Percentiles rank a stretch among this genome's conserved stretches.
Conservation (phyloP, 1,140 invertebrate species). For the Octopus bimaculoides region DNA sequence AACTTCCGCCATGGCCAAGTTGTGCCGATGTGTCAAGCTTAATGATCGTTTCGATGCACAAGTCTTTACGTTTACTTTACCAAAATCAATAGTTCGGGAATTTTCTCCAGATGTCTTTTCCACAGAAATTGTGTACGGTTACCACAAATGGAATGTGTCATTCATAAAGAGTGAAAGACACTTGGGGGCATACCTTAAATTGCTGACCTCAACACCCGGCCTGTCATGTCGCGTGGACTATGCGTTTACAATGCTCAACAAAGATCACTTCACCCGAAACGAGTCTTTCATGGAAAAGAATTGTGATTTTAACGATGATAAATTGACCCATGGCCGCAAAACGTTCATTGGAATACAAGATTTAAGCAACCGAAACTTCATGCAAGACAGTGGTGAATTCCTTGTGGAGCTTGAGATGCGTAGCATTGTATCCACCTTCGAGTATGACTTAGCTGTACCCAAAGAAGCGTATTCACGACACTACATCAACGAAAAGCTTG, state of each 20-base stretch:
- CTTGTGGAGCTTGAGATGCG: constrained; percentile 77
- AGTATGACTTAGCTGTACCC: constrained; percentile 60
- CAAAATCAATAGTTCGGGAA: constrained; percentile 39
- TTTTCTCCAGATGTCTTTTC: constrained; percentile 60
- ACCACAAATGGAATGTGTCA: constrained; percentile 84
- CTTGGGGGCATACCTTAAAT: constrained; percentile 78
- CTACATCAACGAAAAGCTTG: constrained; percentile 60
- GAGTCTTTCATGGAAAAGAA: constrained; percentile 77
- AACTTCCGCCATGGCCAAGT: constrained; percentile 69
- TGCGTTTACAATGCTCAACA: constrained; percentile 79
- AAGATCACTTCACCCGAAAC: constrained; percentile 79
- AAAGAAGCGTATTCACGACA: constrained; percentile 33
- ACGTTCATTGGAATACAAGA: constrained; percentile 78
- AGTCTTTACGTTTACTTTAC: constrained; percentile 60
- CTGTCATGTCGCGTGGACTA: constrained; percentile 71
- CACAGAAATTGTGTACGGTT: constrained; percentile 81
- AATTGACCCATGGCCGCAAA: constrained; percentile 74
- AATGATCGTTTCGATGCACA: constrained; percentile 81
- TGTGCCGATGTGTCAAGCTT: constrained; percentile 80
- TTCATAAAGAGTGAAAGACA: constrained; percentile 78
- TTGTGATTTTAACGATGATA: constrained; percentile 72
- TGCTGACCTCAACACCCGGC: constrained; percentile 71
- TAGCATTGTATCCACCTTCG: constrained; percentile 74
- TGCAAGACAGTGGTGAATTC: constrained; percentile 81
- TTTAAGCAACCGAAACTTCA: constrained; percentile 73